Evolutionary conservation across 2,113 vertebrate species (phyloP).

Genomic region (Mirza zaza): DNA sequence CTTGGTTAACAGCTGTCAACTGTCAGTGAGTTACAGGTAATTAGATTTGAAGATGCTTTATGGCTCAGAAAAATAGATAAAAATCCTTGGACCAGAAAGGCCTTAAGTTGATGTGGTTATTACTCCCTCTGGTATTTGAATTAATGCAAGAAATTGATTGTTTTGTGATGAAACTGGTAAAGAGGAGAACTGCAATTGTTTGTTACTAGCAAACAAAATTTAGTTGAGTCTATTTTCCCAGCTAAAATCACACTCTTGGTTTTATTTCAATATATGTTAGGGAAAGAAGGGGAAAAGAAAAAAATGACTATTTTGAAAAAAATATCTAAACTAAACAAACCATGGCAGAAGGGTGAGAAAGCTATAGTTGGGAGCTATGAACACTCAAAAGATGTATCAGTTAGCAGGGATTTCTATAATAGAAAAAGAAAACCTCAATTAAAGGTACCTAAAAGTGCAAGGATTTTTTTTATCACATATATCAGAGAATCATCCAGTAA

Average conservation of each 20-base stretch:
- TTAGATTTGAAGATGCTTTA: conserved; percentile 70
- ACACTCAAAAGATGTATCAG: not conserved
- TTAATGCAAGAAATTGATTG: conserved; percentile 38
- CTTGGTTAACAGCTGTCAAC: conserved; percentile 57
- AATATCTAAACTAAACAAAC: not conserved
- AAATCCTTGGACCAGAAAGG: conserved; percentile 50
- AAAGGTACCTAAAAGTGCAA: not conserved
- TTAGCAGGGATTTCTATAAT: not conserved
- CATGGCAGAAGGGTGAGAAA: not conserved
- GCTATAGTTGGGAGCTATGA: not conserved
- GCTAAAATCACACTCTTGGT: not conserved
- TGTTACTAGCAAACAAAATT: not conserved
- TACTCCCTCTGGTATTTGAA: not conserved
- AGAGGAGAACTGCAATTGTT: not conserved
- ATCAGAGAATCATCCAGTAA: not conserved
- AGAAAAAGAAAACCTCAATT: not conserved
- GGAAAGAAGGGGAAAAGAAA: not conserved
- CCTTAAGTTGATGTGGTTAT: conserved; percentile 34
- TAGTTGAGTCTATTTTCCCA: not conserved
- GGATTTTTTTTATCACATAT: not conserved
- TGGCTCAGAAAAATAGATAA: conserved; percentile 51
- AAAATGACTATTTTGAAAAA: not conserved
- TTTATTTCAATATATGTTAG: conserved; percentile 20
- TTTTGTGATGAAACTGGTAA: conserved; percentile 46
- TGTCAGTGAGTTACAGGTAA: conserved; percentile 58